phyloP scores from a whole-genome alignment of 2,797 vertebrate genomes.

The Fringilla coelebs region DNA sequence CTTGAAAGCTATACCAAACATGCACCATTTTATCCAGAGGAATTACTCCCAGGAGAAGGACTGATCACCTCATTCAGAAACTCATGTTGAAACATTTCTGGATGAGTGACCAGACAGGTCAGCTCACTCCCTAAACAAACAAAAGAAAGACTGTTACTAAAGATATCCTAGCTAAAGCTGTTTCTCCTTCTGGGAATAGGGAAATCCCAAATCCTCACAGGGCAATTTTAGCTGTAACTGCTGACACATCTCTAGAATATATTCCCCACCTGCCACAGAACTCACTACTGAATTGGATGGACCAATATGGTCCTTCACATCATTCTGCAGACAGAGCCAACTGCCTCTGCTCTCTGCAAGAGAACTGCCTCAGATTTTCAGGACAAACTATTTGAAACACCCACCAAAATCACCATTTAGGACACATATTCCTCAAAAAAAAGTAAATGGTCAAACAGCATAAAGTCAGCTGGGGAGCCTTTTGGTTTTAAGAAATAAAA shows the following conservation, averaged over 20 bases:
- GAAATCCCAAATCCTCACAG: not conserved
- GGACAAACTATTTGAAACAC: not conserved
- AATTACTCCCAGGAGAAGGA: not conserved
- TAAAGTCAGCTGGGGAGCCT: not conserved
- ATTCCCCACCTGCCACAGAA: not conserved
- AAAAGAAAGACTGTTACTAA: not conserved
- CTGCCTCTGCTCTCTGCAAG: not conserved
- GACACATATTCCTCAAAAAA: not conserved
- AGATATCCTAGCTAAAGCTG: not conserved
- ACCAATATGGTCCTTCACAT: not conserved
- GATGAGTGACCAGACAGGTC: not conserved
- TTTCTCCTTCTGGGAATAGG: not conserved
- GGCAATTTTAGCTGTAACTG: not conserved
- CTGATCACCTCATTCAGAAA: not conserved
- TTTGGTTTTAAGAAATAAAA: not conserved
- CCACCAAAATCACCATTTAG: not conserved
- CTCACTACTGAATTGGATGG: not conserved
- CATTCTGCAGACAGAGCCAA: not conserved
- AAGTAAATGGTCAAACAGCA: not conserved
- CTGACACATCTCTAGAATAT: not conserved
- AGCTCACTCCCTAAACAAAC: not conserved
- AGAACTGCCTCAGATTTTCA: not conserved
- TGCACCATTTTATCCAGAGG: not conserved
- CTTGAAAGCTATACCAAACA: not conserved
- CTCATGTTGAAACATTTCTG: not conserved